Evolutionary conservation across 2,888 invertebrate genomes (phyloP).

Genomic region (Colostygia pectinataria): DNA sequence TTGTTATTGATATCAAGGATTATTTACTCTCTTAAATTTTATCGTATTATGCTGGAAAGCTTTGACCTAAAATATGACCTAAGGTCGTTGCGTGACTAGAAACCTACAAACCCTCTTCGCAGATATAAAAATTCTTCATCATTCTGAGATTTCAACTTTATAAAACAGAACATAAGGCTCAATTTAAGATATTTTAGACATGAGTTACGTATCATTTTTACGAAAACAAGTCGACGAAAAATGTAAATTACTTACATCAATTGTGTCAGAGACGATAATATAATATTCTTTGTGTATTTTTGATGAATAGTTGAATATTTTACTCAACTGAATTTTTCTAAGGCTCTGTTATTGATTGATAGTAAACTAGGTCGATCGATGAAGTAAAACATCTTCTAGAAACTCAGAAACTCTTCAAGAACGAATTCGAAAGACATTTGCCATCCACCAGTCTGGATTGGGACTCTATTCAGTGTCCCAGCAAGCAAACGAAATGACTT

Average conservation of each 20-base stretch:
- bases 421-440: no score
- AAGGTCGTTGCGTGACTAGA: constrained; percentile 14
- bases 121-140: constrained; percentile 3
- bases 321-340: no score
- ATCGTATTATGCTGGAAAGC: neutral
- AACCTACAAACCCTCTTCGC: neutral
- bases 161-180: neutral
- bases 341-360: no score
- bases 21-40: no score
- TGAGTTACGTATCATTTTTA: neutral
- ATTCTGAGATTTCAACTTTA: constrained; percentile 4
- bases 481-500: no score
- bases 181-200: neutral
- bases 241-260: constrained; percentile 6
- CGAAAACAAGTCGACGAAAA: neutral
- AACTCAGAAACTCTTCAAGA: no score
- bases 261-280: neutral
- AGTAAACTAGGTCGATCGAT: no score
- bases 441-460: no score
- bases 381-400: no score
- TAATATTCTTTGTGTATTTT: neutral
- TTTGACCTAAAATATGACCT: constrained; percentile 9
- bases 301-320: neutral
- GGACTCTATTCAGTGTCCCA: no score
- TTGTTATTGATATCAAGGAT: no score